Evolutionary conservation across 2,797 vertebrate genomes (phyloP), one percentile per base, ranked within the genome.

Genomic region (Anguilla anguilla): DNA sequence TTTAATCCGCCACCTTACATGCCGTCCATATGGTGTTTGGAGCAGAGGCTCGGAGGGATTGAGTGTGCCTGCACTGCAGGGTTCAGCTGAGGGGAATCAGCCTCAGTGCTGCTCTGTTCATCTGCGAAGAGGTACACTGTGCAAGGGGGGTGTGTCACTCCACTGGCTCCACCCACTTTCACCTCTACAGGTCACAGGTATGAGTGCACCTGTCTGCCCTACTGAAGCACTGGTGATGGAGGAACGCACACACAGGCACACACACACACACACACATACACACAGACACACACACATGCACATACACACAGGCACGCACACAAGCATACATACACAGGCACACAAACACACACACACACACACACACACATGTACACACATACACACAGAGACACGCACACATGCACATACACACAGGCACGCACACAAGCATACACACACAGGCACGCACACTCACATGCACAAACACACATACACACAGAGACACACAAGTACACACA

Each of bases 161-260:
- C 43, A 46, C 43, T 11, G 1, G 72, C 11, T 7, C 77, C 39
- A 2, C 39, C 43, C 77, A 17, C 19, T 28, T 81, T 81, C n/a
- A 6, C 77, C 77, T 49, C 79, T 81, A 87, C 64, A 84, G 77
- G 87, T 88, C 83, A 28, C 86, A 72, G 61, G 86, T 61, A 86
- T 88, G 87, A 88, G 51, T 85, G 87, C 64, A 3, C 91, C 91
- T 89, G 92, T 89, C 90, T 86, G 88, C 87, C 86, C 83, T 49
- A 86, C 86, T 87, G 84, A 90, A 59, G 86, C 83, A 79, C 49
- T 87, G 81, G 59, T 88, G 87, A 93, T 90, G 91, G 89, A 85
- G 28, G n/a, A 31, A 43, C 64, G 89, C 28, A 51, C 83, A 72
- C 67, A 72, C 67, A 72, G 0, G n/a, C 64, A 67, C 22, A 59